Evolutionary conservation across 1,140 invertebrate species (phyloP).

Genomic region (Heterodera carotae): DNA sequence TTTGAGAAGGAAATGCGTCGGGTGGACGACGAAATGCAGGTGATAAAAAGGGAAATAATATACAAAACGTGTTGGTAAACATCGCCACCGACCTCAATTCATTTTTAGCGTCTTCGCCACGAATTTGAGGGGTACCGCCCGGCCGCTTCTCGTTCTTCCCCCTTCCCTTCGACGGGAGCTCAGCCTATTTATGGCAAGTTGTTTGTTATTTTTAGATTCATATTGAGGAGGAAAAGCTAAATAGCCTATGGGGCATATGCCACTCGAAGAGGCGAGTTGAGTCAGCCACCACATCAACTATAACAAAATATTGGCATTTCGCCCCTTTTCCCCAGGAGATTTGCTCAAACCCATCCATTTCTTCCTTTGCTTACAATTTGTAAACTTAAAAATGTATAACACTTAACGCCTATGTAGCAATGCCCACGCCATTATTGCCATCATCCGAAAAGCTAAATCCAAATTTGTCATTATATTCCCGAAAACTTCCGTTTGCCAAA

Average conservation of each 20-base stretch:
- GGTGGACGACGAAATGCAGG: slow-evolving; percentile 96
- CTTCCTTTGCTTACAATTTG: not conserved
- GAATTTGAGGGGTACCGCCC: slow-evolving; percentile 55
- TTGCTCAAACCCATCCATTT: not conserved
- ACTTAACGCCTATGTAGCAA: too few relatives aligned
- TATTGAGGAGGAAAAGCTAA: not conserved
- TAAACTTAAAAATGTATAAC: not conserved
- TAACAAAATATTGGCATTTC: not conserved
- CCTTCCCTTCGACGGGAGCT: not conserved
- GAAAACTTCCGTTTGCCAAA: not conserved
- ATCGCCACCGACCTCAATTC: not conserved
- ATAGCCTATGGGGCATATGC: too few relatives aligned
- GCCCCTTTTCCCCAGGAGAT: not conserved
- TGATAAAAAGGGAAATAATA: slow-evolving; percentile 17
- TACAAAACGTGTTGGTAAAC: too few relatives aligned
- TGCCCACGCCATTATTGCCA: too few relatives aligned
- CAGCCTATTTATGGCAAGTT: slow-evolving; percentile 15
- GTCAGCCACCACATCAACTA: too few relatives aligned
- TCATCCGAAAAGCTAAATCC: not conserved
- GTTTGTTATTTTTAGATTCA: not conserved
- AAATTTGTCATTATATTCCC: not conserved
- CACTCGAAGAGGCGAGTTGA: too few relatives aligned
- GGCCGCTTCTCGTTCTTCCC: slow-evolving; percentile 13
- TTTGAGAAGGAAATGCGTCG: slow-evolving; percentile 90
- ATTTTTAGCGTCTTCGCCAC: slow-evolving; percentile 33